phyloP scores from a whole-genome alignment of 1,140 invertebrate genomes.

The Kradibia gibbosae region DNA sequence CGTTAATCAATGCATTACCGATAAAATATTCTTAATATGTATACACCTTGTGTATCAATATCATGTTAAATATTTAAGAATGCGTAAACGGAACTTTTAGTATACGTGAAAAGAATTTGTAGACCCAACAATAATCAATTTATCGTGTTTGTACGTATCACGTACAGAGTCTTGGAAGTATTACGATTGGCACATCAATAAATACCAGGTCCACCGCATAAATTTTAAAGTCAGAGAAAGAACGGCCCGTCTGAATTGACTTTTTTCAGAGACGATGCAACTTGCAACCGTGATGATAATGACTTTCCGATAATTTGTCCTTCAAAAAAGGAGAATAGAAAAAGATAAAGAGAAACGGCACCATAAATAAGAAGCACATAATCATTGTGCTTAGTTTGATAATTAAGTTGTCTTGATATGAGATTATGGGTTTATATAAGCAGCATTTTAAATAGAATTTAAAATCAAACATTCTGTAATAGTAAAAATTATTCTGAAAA shows the following conservation, averaged over 20 bases:
- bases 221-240: neutral
- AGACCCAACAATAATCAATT: conserved; percentile 56
- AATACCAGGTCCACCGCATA: neutral
- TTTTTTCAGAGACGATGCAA: neutral
- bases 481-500: too few species aligned
- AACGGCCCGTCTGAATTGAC: neutral
- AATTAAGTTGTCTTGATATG: too few species aligned
- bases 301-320: conserved; percentile 3
- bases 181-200: conserved; percentile 8
- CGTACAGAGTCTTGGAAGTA: conserved; percentile 49
- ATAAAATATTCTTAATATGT: too few species aligned
- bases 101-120: neutral
- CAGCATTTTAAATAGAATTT: too few species aligned
- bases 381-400: neutral
- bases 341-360: neutral
- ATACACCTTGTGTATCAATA: too few species aligned
- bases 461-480: too few species aligned
- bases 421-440: too few species aligned
- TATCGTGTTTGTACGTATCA: neutral
- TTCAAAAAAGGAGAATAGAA: neutral
- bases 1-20: too few species aligned
- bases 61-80: too few species aligned
- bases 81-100: neutral
- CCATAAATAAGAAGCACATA: neutral
- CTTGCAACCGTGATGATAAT: neutral